Evolutionary conservation across 2,113 vertebrate genomes (phyloP).

Genomic region (Silurus glanis): DNA sequence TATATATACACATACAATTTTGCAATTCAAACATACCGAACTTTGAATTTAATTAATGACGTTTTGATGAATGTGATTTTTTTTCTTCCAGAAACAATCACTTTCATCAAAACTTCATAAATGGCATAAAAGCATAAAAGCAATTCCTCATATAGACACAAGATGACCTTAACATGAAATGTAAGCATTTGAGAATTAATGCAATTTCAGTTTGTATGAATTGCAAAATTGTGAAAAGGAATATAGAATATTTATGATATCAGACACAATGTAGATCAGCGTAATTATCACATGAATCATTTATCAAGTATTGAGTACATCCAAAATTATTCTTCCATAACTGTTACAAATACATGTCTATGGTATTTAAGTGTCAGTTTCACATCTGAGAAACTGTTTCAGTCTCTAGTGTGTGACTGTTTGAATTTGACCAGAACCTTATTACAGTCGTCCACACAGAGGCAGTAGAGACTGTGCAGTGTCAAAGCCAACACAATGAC

Average conservation of each 20-base stretch:
- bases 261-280: background rate
- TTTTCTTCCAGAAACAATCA: background rate
- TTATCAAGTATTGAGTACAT: background rate
- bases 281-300: background rate
- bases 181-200: too few species aligned
- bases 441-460: conserved; percentile 18
- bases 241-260: background rate
- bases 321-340: too few species aligned
- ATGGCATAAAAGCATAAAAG: background rate
- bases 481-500: conserved; percentile 5
- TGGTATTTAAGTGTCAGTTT: background rate
- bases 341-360: background rate
- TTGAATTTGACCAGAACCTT: conserved; percentile 1
- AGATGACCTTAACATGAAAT: background rate
- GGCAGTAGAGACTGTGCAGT: conserved; percentile 24
- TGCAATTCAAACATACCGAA: too few species aligned
- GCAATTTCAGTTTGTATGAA: background rate
- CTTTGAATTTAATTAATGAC: too few species aligned
- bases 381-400: background rate
- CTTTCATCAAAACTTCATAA: background rate
- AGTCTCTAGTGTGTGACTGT: background rate
- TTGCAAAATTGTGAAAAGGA: background rate
- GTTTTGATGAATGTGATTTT: too few species aligned
- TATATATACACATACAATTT: too few species aligned
- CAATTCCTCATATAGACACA: background rate